A percentile compares a stretch with the other conserved stretches of the same genome.
These are phyloP conservation scores for Artemisiospiza belli DNA, from an alignment of 2,113 vertebrate genomes.

Conservation along the genomic window DNA sequence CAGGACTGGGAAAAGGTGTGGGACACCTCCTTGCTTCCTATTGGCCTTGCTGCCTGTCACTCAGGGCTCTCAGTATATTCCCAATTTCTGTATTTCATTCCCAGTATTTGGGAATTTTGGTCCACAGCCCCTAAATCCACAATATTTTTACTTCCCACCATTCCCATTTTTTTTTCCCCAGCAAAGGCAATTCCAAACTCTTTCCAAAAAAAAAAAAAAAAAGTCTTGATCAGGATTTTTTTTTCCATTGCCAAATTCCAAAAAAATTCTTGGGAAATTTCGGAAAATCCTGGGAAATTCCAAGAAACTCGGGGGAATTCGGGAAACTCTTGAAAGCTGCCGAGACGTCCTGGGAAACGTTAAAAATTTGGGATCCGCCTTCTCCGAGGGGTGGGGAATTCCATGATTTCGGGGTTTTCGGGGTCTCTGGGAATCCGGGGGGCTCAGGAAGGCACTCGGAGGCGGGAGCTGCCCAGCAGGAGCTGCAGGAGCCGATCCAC, in stretches of 20 bases:
- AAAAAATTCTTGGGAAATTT: not conserved
- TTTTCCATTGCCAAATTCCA: not conserved
- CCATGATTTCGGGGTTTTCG: not conserved
- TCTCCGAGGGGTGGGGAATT: not conserved
- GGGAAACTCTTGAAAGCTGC: not conserved
- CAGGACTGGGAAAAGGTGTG: not conserved
- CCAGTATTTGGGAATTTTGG: not conserved
- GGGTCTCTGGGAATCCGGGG: not conserved
- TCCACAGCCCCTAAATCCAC: not conserved
- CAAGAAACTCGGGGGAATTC: not conserved
- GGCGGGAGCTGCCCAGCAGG: constrained; percentile 87
- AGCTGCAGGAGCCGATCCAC: constrained; percentile 90
- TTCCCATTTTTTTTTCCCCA: not conserved
- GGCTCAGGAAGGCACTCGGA: constrained; percentile 85
- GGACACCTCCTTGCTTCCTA: not conserved
- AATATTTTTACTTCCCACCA: not conserved
- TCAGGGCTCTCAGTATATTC: not conserved
- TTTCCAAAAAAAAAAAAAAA: not conserved
- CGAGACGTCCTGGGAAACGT: not conserved
- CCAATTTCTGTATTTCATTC: not conserved
- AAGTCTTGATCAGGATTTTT: not conserved
- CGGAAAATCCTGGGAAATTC: not conserved
- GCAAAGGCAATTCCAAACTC: not conserved
- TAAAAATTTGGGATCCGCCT: not conserved
- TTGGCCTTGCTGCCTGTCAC: not conserved